A percentile compares a stretch with the other conserved stretches of the same genome.
phyloP scores from a whole-genome alignment of 2,888 invertebrate genomes.

The Ophraella communa region DNA sequence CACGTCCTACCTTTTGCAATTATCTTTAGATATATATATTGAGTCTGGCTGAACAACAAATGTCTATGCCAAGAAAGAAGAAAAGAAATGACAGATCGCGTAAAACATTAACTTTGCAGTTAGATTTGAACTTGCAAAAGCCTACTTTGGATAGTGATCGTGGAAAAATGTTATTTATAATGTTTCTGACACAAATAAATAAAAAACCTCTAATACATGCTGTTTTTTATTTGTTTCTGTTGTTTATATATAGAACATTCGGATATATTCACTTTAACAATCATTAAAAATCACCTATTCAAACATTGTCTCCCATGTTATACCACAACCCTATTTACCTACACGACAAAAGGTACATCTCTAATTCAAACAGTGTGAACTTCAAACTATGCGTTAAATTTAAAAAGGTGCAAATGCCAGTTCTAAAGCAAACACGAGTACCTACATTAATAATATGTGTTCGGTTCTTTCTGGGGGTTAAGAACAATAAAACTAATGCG shows the following conservation, averaged over 20 bases:
- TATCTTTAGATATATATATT: too few relatives aligned
- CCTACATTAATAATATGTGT: slow-evolving; percentile 28
- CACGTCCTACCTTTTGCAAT: too few relatives aligned
- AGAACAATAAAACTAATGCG: slow-evolving; percentile 43
- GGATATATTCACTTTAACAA: background rate
- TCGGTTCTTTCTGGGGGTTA: slow-evolving; percentile 33
- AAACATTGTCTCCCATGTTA: slow-evolving; percentile 12
- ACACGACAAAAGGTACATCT: slow-evolving; percentile 24
- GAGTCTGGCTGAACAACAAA: too few relatives aligned
- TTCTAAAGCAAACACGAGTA: slow-evolving; percentile 31
- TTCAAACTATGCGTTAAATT: slow-evolving; percentile 38
- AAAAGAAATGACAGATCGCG: too few relatives aligned
- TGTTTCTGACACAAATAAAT: too few relatives aligned
- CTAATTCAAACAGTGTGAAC: slow-evolving; percentile 19
- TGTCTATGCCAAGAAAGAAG: too few relatives aligned
- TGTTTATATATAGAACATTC: background rate
- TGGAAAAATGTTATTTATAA: too few relatives aligned
- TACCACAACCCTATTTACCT: slow-evolving; percentile 11
- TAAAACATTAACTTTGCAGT: too few relatives aligned
- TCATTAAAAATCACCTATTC: slow-evolving; percentile 23
- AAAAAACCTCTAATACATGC: too few relatives aligned
- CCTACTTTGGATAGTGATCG: too few relatives aligned
- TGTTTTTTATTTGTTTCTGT: too few relatives aligned
- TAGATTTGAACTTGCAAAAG: too few relatives aligned
- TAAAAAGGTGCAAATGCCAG: slow-evolving; percentile 36